A percentile compares a stretch with the other conserved stretches of the same genome.
Conservation (phyloP, 2,113 vertebrate species). For the Tor tambroides region DNA sequence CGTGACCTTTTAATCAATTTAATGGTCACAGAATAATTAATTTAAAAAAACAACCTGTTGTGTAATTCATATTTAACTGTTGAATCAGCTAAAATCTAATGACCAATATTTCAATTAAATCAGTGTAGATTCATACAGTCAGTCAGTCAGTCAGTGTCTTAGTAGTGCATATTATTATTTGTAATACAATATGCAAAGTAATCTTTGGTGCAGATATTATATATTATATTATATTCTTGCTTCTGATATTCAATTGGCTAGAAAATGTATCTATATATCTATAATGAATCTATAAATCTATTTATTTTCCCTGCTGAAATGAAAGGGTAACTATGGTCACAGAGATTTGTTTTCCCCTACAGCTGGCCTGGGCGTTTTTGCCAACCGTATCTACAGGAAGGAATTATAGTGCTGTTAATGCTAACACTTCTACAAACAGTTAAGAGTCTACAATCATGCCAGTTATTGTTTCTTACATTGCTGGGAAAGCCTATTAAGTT, state of each 20-base stretch:
- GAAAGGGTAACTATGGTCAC: background rate
- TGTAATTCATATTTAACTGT: background rate
- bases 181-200: background rate
- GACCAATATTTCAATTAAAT: background rate
- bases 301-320: background rate
- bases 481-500: conserved; percentile 18
- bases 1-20: background rate
- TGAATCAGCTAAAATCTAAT: background rate
- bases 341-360: background rate
- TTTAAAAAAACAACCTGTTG: background rate
- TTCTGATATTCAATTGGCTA: background rate
- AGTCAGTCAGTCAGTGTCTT: background rate
- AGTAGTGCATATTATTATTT: background rate
- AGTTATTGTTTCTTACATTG: conserved; percentile 1
- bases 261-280: background rate
- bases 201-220: background rate
- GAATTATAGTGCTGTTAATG: background rate
- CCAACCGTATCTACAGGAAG: conserved; percentile 1
- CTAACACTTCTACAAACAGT: background rate
- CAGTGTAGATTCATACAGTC: background rate
- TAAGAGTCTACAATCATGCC: background rate
- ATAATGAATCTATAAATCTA: background rate
- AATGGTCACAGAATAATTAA: background rate
- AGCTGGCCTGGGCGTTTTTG: background rate
- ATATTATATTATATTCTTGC: too few species aligned